Conservation (phyloP, 2,888 invertebrate genomes). For the Euspilapteryx auroguttella region DNA sequence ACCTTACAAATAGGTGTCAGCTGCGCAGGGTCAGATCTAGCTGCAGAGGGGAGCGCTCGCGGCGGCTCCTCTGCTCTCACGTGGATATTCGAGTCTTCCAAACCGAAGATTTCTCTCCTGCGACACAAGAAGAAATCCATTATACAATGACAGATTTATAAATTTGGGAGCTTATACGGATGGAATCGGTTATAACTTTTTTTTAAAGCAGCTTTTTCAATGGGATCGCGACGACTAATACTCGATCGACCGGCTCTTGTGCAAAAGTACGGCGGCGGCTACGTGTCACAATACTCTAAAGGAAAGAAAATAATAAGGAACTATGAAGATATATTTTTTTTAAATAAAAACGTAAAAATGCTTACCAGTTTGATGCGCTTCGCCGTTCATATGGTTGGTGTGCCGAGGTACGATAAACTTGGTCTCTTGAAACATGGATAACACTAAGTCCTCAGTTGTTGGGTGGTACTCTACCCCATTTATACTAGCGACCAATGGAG, state of each 20-base stretch:
- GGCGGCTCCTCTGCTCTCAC: constrained; percentile 25
- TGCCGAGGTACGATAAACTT: constrained; percentile 44
- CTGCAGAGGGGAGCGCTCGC: constrained; percentile 9
- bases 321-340: too few species aligned
- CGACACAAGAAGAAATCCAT: constrained; percentile 12
- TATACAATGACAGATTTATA: not conserved
- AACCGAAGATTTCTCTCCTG: constrained; percentile 47
- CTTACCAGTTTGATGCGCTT: constrained; percentile 45
- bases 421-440: constrained; percentile 51
- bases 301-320: too few species aligned
- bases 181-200: too few species aligned
- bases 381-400: constrained; percentile 28
- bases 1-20: not conserved
- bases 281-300: too few species aligned
- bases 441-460: constrained; percentile 47
- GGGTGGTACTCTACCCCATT: constrained; percentile 51
- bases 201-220: too few species aligned
- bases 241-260: too few species aligned
- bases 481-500: constrained; percentile 46
- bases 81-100: constrained; percentile 60
- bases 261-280: too few species aligned
- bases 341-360: constrained; percentile 8
- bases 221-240: too few species aligned
- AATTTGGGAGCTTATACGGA: too few species aligned
- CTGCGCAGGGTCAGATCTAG: not conserved